These are phyloP conservation scores for Schizothorax lantsangensis DNA, from an alignment of 2,797 vertebrate species.

Conservation along the genomic window DNA sequence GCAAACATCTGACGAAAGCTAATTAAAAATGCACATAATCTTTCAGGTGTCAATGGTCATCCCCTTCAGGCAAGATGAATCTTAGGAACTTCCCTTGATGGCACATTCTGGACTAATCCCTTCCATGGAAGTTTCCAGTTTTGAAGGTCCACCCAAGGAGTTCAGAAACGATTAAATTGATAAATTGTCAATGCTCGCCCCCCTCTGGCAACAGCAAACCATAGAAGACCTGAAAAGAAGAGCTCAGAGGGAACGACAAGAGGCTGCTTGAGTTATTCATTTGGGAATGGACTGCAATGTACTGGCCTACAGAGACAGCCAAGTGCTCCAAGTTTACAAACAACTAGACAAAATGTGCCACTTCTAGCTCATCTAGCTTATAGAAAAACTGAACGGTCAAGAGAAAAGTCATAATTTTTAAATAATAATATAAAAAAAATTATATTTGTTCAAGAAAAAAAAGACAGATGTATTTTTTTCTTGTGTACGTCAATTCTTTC, in stretches of 20 bases:
- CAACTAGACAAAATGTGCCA: background rate
- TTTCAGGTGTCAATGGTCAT: too few species aligned
- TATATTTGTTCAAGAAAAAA: too few species aligned
- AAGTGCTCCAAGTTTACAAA: background rate
- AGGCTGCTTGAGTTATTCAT: background rate
- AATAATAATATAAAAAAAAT: too few species aligned
- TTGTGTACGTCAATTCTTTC: too few species aligned
- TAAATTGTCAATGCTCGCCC: background rate
- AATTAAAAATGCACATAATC: background rate
- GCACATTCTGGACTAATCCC: too few species aligned
- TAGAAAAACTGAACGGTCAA: background rate
- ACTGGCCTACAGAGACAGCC: background rate
- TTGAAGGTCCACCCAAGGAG: background rate
- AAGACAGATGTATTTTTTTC: too few species aligned
- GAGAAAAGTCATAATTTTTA: too few species aligned
- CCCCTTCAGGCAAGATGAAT: background rate
- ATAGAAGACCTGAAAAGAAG: background rate
- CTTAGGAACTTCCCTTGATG: background rate
- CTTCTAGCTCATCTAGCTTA: background rate
- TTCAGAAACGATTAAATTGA: background rate
- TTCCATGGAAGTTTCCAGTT: background rate
- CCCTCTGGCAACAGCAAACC: background rate
- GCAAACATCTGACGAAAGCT: background rate
- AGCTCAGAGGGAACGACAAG: background rate
- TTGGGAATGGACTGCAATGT: background rate